A percentile compares a stretch with the other conserved stretches of the same genome.
Evolutionary conservation across 2,888 invertebrate species (phyloP).

Genomic region (Meteorus cinctellus): DNA sequence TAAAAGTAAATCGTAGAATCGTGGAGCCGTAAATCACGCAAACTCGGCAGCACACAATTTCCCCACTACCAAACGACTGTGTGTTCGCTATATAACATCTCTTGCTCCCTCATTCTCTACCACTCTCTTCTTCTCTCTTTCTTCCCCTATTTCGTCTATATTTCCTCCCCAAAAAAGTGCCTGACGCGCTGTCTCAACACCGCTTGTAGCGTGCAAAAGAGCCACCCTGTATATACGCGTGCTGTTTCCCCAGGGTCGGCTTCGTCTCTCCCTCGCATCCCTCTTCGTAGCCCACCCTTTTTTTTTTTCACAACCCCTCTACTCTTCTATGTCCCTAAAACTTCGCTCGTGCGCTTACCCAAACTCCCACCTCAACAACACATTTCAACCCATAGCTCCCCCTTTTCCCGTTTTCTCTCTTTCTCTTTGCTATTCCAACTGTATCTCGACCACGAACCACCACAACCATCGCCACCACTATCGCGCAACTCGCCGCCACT

Average conservation of each 20-base stretch:
- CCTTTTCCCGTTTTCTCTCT: background rate
- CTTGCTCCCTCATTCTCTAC: constrained; percentile 15
- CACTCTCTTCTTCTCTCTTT: constrained; percentile 23
- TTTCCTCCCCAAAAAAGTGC: constrained; percentile 26
- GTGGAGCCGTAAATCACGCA: constrained; percentile 48
- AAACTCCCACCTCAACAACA: constrained; percentile 4
- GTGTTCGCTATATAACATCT: constrained; percentile 11
- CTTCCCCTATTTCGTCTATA: constrained; percentile 3
- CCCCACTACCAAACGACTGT: constrained; percentile 6
- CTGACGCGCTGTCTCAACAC: constrained; percentile 34
- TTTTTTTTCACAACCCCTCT: constrained; percentile 16
- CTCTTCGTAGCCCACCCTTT: constrained; percentile 10
- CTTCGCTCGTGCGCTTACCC: constrained; percentile 43
- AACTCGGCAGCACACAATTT: constrained; percentile 32
- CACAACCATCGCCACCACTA: constrained; percentile 13
- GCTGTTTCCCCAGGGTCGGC: constrained; percentile 33
- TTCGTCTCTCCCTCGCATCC: constrained; percentile 11
- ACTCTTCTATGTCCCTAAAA: constrained; percentile 8
- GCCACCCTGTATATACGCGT: constrained; percentile 23
- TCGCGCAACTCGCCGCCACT: background rate
- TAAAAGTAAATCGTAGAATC: constrained; percentile 49
- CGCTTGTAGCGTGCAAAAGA: background rate
- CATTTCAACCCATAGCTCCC: constrained; percentile 5
- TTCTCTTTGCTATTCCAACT: background rate
- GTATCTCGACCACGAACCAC: constrained; percentile 30